Base-by-base conservation (phyloP, 1,140 invertebrate species). In the Heliconius melpomene region DNA sequence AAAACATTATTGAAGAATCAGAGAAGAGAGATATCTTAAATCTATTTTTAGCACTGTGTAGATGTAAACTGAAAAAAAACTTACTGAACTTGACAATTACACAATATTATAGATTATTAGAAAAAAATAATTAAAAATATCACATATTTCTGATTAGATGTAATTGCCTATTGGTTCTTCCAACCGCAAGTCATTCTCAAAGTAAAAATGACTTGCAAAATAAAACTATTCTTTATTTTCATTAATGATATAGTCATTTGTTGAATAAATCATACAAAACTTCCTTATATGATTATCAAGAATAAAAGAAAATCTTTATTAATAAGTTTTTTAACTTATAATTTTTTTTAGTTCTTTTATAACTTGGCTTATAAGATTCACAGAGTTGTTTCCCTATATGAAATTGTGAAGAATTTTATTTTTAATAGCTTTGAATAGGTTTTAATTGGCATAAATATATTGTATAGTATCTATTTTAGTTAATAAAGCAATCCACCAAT, bases 91-190 rank as follows among this genome's bases (percentile, higher is more conserved):
- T 29, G 3, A 66, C 8, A 66, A 26, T 26, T 29, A 13, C 11
- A 66, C 23, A 29, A 66, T 66, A 8, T 66, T 26, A 66, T 16
- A 18, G 16, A 57, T 66, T 26, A 5, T 26, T 13, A 6, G 29
- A 16, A 26, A n/a, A 26, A 26, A 9, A 23, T 2, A 57, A 57
- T 18, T 29, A 52, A 26, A 66, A 66, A 29, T 66, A 29, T 26
- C 26, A 66, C 23, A 66, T 26, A 29, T 66, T 66, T 66, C 26
- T 66, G 60, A 72, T 40, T 72, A 72, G 71, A 38, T 72, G 71
- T 72, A 72, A 40, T 36, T 72, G 20, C 71, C 38, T 72, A 72
- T 40, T 36, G 26, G 60, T 66, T 2, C 16, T 66, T 29, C 26
- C 26, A 66, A 66, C 60, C 13, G 26, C 60, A 66, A 29, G 23